Evolutionary conservation across 2,888 invertebrate genomes (phyloP), one percentile per base, ranked within the genome.

Genomic region (Clunio marinus): DNA sequence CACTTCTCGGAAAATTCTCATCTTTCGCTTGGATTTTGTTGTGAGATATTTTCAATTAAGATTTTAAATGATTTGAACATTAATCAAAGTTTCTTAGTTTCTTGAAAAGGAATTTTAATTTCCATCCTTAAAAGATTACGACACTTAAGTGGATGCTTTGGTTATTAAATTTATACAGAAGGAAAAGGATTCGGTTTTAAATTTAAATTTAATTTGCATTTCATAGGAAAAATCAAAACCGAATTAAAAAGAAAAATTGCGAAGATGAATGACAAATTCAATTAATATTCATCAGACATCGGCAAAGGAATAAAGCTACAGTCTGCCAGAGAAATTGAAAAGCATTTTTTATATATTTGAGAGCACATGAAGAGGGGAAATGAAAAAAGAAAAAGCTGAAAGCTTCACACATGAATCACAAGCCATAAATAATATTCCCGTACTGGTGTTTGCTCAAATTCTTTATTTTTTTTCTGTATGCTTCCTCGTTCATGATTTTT

Each of bases 261-360:
- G n/a, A 63, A 63, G 63, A 63, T 45, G 63, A 41, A 63, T 59
- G 59, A 24, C 32, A 59, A 59, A 32, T 13, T 59, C 59, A 24
- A 59, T 63, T 63, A 63, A 63, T 63, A 63, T 63, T 63, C 63
- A 63, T 63, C 46, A 35, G 63, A 27, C 27, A 45, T 45, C 45
- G 45, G 45, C 45, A 45, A n/a, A n/a, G 17, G 45, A 7, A 45
- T 7, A 13, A n/a, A n/a, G n/a, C n/a, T n/a, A n/a, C n/a, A n/a
- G n/a, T n/a, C n/a, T n/a, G n/a, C n/a, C n/a, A n/a, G n/a, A n/a
- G n/a, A n/a, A n/a, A n/a, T n/a, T n/a, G n/a, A n/a, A n/a, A n/a
- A n/a, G n/a, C n/a, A n/a, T n/a, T n/a, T n/a, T n/a, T n/a, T n/a
- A n/a, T n/a, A n/a, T n/a, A n/a, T n/a, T n/a, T n/a, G n/a, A n/a